Evolutionary conservation across 92 coral and sea anemone species (phyloP).

Genomic region (Galaxea fascicularis): DNA sequence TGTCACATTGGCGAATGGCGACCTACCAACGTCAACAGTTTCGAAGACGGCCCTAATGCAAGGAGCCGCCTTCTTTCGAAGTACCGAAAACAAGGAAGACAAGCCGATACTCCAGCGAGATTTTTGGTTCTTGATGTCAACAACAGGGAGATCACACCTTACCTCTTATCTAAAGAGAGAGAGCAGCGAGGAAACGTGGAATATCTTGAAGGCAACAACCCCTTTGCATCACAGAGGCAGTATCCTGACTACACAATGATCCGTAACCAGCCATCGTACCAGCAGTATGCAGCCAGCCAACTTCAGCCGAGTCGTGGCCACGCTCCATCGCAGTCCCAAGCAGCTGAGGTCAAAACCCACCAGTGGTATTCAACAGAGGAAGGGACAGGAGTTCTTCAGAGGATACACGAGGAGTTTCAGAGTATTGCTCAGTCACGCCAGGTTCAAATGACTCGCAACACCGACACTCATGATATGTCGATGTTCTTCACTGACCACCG

Average conservation of each 20-base stretch:
- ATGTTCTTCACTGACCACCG: neutral
- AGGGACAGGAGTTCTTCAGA: neutral
- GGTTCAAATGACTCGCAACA: slow-evolving; percentile 32
- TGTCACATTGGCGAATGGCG: slow-evolving; percentile 36
- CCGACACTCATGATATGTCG: slow-evolving; percentile 37
- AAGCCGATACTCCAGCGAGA: neutral
- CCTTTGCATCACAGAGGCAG: neutral
- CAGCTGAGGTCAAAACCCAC: neutral
- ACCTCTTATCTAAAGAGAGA: neutral
- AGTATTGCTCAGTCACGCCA: neutral
- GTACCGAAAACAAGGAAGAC: neutral
- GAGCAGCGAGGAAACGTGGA: neutral
- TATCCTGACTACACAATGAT: neutral
- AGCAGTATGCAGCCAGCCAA: neutral
- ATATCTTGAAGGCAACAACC: neutral
- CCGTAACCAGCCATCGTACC: neutral
- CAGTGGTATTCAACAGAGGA: slow-evolving; percentile 39
- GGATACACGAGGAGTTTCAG: neutral
- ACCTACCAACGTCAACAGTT: neutral
- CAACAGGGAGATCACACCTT: neutral
- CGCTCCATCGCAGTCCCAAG: neutral
- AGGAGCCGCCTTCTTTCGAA: neutral
- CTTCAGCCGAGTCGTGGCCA: no score
- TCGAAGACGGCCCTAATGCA: no score
- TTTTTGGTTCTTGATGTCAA: neutral